phyloP scores from a whole-genome alignment of 2,113 vertebrate genomes.

The Paedocypris sp. region DNA sequence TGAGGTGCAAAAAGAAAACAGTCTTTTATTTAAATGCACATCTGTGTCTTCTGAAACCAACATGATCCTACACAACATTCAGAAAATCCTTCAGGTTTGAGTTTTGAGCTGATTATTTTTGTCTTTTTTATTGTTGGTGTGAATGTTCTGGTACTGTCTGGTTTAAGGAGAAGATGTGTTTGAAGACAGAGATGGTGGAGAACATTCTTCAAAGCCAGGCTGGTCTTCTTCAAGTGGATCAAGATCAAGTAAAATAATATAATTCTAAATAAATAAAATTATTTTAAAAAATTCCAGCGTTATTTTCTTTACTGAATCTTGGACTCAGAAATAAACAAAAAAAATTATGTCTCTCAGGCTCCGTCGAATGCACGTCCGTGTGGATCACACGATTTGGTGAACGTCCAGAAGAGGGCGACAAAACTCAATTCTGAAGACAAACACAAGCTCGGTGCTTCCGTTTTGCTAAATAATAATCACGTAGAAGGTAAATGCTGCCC shows the following conservation, averaged over 20 bases:
- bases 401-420: slow-evolving; percentile 67
- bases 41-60: slow-evolving; percentile 71
- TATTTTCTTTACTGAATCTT: too few relatives aligned
- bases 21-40: slow-evolving; percentile 49
- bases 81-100: slow-evolving; percentile 71
- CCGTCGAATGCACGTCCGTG: too few relatives aligned
- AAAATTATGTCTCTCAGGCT: too few relatives aligned
- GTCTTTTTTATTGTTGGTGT: not conserved
- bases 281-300: too few relatives aligned
- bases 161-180: slow-evolving; percentile 71
- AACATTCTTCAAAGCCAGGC: slow-evolving; percentile 70
- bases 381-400: slow-evolving; percentile 63
- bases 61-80: slow-evolving; percentile 76
- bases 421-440: slow-evolving; percentile 60
- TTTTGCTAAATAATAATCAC: too few relatives aligned
- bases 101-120: not conserved
- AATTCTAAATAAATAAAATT: too few relatives aligned
- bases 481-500: too few relatives aligned
- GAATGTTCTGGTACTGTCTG: not conserved
- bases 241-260: too few relatives aligned
- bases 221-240: too few relatives aligned
- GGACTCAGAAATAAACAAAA: too few relatives aligned
- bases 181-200: slow-evolving; percentile 77
- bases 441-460: slow-evolving; percentile 46
- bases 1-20: slow-evolving; percentile 60